Base-by-base conservation (phyloP, 1,140 invertebrate species). In the Drosophila setifemur region DNA sequence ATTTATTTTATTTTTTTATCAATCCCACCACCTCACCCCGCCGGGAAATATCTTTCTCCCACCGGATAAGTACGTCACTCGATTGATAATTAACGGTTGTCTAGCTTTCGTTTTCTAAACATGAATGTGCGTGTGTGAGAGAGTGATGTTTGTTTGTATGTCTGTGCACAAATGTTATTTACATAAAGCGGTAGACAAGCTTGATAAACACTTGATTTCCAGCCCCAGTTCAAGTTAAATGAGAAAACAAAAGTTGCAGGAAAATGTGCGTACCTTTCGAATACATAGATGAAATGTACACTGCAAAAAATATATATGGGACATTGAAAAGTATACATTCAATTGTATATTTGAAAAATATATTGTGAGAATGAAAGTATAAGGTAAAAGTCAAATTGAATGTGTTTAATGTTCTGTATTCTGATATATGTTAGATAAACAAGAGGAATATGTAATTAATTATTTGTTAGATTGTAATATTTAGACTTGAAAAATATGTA, bases 61-160 rank as follows among this genome's bases (percentile, higher is more conserved):
- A 5, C 71, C 67, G 75, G 70, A 71, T 81, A 75, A 75, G 57
- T 79, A 61, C 64, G 70, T 79, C 45, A 61, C 21, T 75, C 71
- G 53, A 75, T 75, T 60, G 66, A 67, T 81, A 81, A 71, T 81
- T 81, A 81, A 71, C 77, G 58, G 58, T 75, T 61, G 53, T 75
- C 50, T 73, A 82, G 77, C 77, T 81, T 81, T 81, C 77, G 72
- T 68, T 81, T 81, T 76, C 58, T 53, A 63, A 63, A 26, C 49
- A 49, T 44, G 9, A 14, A 8, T 28, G 12, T 19, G 4, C 11
- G 12, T 37, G 28, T 33, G 16, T 48, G n/a, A n/a, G n/a, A n/a
- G n/a, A n/a, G n/a, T 44, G 9, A 26, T 50, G 21, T 18, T 9
- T 40, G 39, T 40, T 19, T 67, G 16, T 39, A 16, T 37, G 21